Conservation (phyloP, 2,797 vertebrate species). For the Gadopsis marmoratus region DNA sequence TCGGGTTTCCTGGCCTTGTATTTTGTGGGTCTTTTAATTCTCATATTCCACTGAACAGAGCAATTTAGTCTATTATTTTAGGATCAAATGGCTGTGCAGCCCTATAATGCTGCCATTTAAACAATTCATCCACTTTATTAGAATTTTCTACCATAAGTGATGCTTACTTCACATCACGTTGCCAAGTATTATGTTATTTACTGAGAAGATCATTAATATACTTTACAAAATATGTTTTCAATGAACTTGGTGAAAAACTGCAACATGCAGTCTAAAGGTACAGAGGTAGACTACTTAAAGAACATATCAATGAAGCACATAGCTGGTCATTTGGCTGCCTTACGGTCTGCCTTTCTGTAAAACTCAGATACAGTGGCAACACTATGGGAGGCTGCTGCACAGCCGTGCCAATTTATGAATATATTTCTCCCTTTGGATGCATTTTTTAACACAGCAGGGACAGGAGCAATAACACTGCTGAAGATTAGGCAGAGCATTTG, state of each 20-base stretch:
- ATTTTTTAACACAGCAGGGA: slow-evolving; percentile 57
- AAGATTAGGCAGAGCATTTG: slow-evolving; percentile 49
- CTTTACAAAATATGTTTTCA: neutral
- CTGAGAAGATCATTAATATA: slow-evolving; percentile 9
- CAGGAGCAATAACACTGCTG: slow-evolving; percentile 43
- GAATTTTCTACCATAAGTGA: slow-evolving; percentile 19
- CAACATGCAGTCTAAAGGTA: neutral
- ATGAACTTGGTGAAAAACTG: neutral
- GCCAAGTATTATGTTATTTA: slow-evolving; percentile 17
- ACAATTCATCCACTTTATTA: slow-evolving; percentile 59
- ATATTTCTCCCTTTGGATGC: slow-evolving; percentile 42
- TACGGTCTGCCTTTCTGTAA: slow-evolving; percentile 27
- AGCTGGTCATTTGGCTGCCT: slow-evolving; percentile 42
- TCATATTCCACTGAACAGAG: slow-evolving; percentile 68
- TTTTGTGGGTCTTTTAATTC: slow-evolving; percentile 69
- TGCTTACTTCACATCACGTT: neutral
- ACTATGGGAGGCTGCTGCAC: slow-evolving; percentile 25
- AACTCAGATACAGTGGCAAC: slow-evolving; percentile 35
- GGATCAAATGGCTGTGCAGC: slow-evolving; percentile 50
- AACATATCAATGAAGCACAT: slow-evolving; percentile 29
- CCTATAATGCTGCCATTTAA: slow-evolving; percentile 57
- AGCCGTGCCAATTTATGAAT: slow-evolving; percentile 47
- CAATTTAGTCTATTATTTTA: slow-evolving; percentile 71
- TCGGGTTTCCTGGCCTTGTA: slow-evolving; percentile 65
- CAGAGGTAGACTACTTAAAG: slow-evolving; percentile 16